Base-by-base conservation (phyloP, 1,140 invertebrate genomes). In the Drosophila nannoptera region DNA sequence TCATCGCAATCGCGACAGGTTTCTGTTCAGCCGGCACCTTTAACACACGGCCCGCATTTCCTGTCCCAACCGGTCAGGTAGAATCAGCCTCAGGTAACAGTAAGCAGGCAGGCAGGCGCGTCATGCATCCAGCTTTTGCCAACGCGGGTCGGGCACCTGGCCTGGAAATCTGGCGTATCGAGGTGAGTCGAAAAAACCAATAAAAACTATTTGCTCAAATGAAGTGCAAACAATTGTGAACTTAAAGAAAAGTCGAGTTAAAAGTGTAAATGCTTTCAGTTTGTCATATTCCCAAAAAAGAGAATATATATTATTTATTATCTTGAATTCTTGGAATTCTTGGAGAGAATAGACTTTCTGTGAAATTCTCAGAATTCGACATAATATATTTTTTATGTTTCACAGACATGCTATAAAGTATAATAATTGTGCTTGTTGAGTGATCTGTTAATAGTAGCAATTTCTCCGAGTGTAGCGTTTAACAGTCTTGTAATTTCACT, bases 161-260 rank as follows among this genome's bases (percentile, higher is more conserved):
- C 1, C 71, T 94, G 0, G 92, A 94, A 78, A 91, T 94, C 36
- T 94, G 93, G 93, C 91, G 93, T 74, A 92, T 94, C 43, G 92
- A 94, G 91, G 93, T 94, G 87, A 90, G 88, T 43, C 36, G 4
- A 2, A 11, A 11, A n/a, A 38, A 38, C 36, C 22, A 22, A 22
- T 22, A 22, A 22, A 22, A 22, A 22, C 22, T 22, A 22, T 22
- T 22, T 36, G 35, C 35, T 36, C 7, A 36, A 36, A 36, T 36
- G 7, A 36, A 36, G 35, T 5, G 7, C 8, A 0, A 7, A 36
- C 35, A 9, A 11, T 22, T 22, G 22, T 22, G 22, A 1, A 22
- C 22, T 22, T 22, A 22, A 22, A 22, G 22, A 22, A 22, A 22
- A 22, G 22, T 22, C 22, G 22, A 22, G 22, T 3, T 22, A 22